Conservation (phyloP, 2,888 invertebrate genomes). For the Drosophila kambysellisi region DNA sequence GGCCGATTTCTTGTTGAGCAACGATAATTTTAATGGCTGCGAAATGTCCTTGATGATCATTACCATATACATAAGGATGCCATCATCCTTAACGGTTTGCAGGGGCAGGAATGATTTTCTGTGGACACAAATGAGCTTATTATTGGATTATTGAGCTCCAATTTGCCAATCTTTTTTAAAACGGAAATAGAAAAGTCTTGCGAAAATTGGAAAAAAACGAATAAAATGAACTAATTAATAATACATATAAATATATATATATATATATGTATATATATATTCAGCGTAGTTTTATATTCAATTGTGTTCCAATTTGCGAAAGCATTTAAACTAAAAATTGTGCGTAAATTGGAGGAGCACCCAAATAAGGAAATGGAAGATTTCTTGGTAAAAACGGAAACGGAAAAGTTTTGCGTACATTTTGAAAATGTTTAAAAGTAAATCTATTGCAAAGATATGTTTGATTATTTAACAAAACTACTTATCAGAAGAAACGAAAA, state of each 20-base stretch:
- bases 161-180: background rate
- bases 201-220: background rate
- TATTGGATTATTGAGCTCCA: background rate
- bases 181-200: background rate
- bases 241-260: too few species aligned
- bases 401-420: background rate
- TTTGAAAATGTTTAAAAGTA: too few species aligned
- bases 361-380: background rate
- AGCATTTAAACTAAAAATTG: background rate
- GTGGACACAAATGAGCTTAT: background rate
- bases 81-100: conserved; percentile 77
- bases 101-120: conserved; percentile 69
- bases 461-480: too few species aligned
- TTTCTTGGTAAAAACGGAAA: background rate
- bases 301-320: background rate
- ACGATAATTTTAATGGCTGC: conserved; percentile 72
- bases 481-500: too few species aligned
- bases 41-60: conserved; percentile 79
- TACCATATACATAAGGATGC: conserved; percentile 81
- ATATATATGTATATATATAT: too few species aligned
- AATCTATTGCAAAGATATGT: background rate
- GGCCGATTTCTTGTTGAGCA: conserved; percentile 80
- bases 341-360: background rate
- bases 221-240: background rate
- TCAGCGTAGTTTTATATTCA: background rate